A percentile compares a stretch with the other conserved stretches of the same genome.
phyloP scores from a whole-genome alignment of 1,140 invertebrate genomes.

The Mactra quadrangularis region DNA sequence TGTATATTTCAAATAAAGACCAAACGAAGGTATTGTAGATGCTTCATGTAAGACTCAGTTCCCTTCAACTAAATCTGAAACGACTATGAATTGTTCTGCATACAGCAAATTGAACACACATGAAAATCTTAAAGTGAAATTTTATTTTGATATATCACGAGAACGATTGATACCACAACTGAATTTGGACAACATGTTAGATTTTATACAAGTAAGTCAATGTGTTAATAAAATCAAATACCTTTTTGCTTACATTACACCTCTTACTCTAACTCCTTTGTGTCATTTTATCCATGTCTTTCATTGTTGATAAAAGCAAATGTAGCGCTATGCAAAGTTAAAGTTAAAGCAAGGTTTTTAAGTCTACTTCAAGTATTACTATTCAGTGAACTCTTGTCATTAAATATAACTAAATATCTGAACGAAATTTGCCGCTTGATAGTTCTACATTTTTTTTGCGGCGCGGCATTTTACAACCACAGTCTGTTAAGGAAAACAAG shows the following conservation, averaged over 20 bases:
- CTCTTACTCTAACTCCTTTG: background rate
- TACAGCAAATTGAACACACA: slow-evolving; percentile 38
- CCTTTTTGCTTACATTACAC: background rate
- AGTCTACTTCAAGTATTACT: background rate
- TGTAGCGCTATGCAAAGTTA: background rate
- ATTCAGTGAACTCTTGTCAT: background rate
- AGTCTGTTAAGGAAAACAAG: too few relatives aligned
- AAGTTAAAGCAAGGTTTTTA: background rate
- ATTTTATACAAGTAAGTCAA: slow-evolving; percentile 1
- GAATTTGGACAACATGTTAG: slow-evolving; percentile 32
- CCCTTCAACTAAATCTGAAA: background rate
- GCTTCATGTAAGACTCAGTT: background rate
- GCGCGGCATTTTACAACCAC: too few relatives aligned
- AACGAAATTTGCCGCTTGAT: too few relatives aligned
- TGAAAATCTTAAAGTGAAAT: slow-evolving; percentile 41
- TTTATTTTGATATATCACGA: slow-evolving; percentile 29
- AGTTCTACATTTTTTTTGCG: too few relatives aligned
- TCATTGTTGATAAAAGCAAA: too few relatives aligned
- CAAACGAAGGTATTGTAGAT: background rate
- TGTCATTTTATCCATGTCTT: background rate
- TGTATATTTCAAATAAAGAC: too few relatives aligned
- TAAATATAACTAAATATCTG: too few relatives aligned
- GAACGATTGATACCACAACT: slow-evolving; percentile 13
- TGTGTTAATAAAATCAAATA: background rate
- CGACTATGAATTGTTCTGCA: slow-evolving; percentile 8